Percentiles rank a stretch among this genome's conserved stretches.
Evolutionary conservation across 2,797 vertebrate species (phyloP).

Genomic region (Hippoglossus hippoglossus): DNA sequence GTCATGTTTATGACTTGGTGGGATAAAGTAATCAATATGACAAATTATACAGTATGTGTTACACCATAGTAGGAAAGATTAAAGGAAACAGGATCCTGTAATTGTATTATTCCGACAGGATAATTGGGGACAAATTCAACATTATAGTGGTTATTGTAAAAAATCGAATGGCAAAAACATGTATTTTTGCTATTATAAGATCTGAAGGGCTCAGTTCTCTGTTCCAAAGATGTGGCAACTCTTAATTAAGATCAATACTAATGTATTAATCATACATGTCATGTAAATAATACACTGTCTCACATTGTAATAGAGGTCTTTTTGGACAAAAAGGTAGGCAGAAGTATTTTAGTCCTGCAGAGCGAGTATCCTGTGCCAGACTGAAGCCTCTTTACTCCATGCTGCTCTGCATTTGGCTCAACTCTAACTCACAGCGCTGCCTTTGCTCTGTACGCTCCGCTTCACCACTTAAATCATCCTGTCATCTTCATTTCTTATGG

Average conservation of each 20-base stretch:
- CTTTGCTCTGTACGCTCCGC: constrained; percentile 24
- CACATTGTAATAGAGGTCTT: neutral
- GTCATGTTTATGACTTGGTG: neutral
- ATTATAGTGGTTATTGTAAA: neutral
- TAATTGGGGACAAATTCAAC: neutral
- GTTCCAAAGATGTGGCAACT: no score
- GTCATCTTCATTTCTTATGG: constrained; percentile 34
- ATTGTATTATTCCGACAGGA: neutral
- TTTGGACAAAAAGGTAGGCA: no score
- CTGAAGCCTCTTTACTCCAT: constrained; percentile 13
- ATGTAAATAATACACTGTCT: neutral
- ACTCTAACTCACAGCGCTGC: constrained; percentile 23
- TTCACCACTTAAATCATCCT: constrained; percentile 48
- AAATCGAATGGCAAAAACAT: no score
- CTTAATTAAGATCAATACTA: neutral
- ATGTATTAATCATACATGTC: neutral
- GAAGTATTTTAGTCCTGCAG: neutral
- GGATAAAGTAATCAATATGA: neutral
- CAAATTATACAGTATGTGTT: neutral
- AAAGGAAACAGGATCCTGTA: neutral
- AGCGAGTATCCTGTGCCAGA: neutral
- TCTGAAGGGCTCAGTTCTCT: no score
- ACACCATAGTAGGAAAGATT: no score
- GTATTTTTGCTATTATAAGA: no score
- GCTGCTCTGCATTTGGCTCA: constrained; percentile 27